Evolutionary conservation across 2,797 vertebrate species (phyloP).

Genomic region (Bradypodion pumilum): DNA sequence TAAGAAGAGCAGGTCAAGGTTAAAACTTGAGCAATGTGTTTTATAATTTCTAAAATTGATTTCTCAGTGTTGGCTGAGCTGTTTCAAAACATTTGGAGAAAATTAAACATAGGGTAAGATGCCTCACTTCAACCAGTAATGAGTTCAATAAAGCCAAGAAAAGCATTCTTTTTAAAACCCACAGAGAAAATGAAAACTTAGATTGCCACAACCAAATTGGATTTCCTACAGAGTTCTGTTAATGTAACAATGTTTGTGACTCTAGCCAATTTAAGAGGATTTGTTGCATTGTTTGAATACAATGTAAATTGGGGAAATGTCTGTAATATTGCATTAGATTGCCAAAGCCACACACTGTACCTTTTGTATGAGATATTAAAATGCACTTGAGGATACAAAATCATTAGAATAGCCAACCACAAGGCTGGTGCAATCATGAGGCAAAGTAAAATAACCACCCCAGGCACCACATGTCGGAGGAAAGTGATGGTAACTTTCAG

Average conservation of each 20-base stretch:
- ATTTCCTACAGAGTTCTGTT: not conserved
- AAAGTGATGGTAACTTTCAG: too few relatives aligned
- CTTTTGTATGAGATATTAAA: not conserved
- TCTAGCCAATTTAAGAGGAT: not conserved
- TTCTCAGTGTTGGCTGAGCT: constrained; percentile 29
- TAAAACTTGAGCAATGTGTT: constrained; percentile 23
- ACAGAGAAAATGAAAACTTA: not conserved
- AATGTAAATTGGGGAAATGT: not conserved
- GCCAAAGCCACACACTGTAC: not conserved
- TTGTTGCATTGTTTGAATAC: not conserved
- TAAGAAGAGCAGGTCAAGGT: constrained; percentile 17
- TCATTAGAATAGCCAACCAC: not conserved
- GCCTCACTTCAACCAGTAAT: constrained; percentile 10
- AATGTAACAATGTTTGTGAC: not conserved
- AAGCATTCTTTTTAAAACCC: not conserved
- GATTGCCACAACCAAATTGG: not conserved
- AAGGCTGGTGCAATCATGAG: not conserved
- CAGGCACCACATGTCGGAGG: not conserved
- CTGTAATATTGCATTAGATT: not conserved
- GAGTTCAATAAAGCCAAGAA: not conserved
- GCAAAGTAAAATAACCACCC: not conserved
- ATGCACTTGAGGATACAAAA: not conserved
- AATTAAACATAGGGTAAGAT: not conserved
- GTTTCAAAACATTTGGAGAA: constrained; percentile 27
- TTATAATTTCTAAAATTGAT: constrained; percentile 28